phyloP scores from a whole-genome alignment of 2,888 invertebrate species.

The Thecophora atra region DNA sequence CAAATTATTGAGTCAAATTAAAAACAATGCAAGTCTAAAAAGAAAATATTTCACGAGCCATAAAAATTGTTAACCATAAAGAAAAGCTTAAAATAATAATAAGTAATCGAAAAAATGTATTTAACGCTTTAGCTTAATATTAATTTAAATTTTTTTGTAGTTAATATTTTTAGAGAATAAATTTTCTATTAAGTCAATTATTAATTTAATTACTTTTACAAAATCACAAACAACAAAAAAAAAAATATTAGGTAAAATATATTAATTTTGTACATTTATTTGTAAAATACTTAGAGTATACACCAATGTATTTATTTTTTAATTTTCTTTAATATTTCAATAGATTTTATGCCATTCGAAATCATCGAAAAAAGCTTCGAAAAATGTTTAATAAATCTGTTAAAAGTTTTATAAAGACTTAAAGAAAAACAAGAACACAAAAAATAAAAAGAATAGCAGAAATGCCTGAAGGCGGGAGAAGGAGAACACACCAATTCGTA shows the following conservation, averaged over 20 bases:
- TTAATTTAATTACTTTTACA: too few relatives aligned
- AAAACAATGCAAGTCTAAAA: slow-evolving; percentile 3
- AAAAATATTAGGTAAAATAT: too few relatives aligned
- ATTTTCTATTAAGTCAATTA: too few relatives aligned
- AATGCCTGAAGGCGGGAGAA: not conserved
- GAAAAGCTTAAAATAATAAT: not conserved
- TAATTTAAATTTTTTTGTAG: too few relatives aligned
- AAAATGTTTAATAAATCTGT: not conserved
- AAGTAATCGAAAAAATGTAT: not conserved
- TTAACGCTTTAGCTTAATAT: not conserved
- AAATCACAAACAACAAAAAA: too few relatives aligned
- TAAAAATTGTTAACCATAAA: not conserved
- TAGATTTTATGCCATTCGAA: not conserved
- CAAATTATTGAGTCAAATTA: slow-evolving; percentile 23
- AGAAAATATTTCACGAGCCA: not conserved
- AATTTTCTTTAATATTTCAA: too few relatives aligned
- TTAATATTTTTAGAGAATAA: too few relatives aligned
- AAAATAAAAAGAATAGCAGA: not conserved
- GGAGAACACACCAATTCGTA: not conserved
- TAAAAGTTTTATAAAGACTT: not conserved
- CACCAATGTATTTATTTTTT: too few relatives aligned
- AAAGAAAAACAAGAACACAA: not conserved
- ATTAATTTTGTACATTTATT: too few relatives aligned
- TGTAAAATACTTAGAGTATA: too few relatives aligned
- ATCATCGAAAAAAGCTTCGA: not conserved